Base-by-base conservation (phyloP, 2,888 invertebrate genomes). In the Drosophila greeni region DNA sequence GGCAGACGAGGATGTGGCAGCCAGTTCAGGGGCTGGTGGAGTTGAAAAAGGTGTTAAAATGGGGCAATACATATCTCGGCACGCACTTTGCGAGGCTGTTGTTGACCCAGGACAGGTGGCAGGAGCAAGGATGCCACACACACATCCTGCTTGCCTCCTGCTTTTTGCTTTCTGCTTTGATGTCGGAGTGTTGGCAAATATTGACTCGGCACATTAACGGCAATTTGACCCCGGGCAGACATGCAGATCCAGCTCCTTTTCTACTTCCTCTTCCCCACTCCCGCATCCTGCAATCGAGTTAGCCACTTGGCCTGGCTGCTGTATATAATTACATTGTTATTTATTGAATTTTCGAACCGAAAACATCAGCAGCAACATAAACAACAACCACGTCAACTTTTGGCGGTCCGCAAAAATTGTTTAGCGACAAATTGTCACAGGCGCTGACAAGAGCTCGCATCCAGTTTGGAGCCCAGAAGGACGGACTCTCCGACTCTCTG, bases 381-480 rank as follows among this genome's bases (percentile, higher is more conserved):
- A 60, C 73, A 65, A 60, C 73, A 64, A 60, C 45, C 29, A 45
- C 57, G 47, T 53, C 71, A 76, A 73, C 67, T 61, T 59, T 58
- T 65, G 66, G 68, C 58, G 61, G 36, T 45, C 54, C 70, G n/a
- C 45, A 54, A 61, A 77, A 80, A 80, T 80, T 80, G 78, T 80
- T 80, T 80, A 82, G 81, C 82, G 83, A 80, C 79, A 80, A 80
- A 80, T 80, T 80, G 83, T 80, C 76, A 64, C 62, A 79, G 70
- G 66, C 77, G 68, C 58, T 76, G 80, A 70, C 65, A 70, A 55
- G 61, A 36, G 54, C 45, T 12, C 49, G 55, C 51, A 72, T 51
- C 57, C 70, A 53, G 65, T 45, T 58, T 37, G 55, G 51, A 49
- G 34, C 56, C 53, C 52, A 47, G n/a, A n/a, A n/a, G n/a, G n/a